Evolutionary conservation across 30 jellyfish, hydroid and myxozoan genomes (phyloP).

Genomic region (Hydractinia symbiolongicarpus): DNA sequence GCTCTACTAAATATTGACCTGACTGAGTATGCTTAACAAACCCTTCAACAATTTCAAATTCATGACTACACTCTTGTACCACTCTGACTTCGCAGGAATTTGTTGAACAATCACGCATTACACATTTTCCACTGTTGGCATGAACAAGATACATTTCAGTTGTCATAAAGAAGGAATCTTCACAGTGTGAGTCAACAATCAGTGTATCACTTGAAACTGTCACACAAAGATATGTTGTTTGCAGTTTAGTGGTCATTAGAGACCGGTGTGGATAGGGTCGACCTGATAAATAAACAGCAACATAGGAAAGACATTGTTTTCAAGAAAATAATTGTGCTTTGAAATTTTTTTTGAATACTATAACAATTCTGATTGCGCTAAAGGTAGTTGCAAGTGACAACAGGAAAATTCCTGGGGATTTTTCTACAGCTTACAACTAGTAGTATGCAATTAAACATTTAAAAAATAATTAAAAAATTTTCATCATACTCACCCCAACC

Average conservation of each 20-base stretch:
- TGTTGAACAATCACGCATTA: not conserved
- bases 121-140: constrained; percentile 5
- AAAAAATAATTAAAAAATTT: too few relatives aligned
- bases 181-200: not conserved
- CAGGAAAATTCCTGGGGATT: too few relatives aligned
- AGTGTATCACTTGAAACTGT: not conserved
- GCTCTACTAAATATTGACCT: too few relatives aligned
- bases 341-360: not conserved
- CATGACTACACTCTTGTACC: not conserved
- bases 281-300: not conserved
- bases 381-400: too few relatives aligned
- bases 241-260: too few relatives aligned
- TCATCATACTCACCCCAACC: constrained; percentile 6
- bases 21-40: too few relatives aligned
- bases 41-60: not conserved
- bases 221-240: too few relatives aligned
- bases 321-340: not conserved
- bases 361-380: too few relatives aligned
- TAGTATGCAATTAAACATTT: too few relatives aligned
- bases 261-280: not conserved
- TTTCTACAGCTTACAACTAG: too few relatives aligned
- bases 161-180: not conserved
- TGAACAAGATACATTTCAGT: not conserved
- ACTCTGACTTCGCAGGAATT: not conserved
- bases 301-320: not conserved